A percentile compares a stretch with the other conserved stretches of the same genome.
These are phyloP conservation scores for Adoxophyes honmai DNA, from an alignment of 1,140 invertebrate genomes.

Conservation along the genomic window DNA sequence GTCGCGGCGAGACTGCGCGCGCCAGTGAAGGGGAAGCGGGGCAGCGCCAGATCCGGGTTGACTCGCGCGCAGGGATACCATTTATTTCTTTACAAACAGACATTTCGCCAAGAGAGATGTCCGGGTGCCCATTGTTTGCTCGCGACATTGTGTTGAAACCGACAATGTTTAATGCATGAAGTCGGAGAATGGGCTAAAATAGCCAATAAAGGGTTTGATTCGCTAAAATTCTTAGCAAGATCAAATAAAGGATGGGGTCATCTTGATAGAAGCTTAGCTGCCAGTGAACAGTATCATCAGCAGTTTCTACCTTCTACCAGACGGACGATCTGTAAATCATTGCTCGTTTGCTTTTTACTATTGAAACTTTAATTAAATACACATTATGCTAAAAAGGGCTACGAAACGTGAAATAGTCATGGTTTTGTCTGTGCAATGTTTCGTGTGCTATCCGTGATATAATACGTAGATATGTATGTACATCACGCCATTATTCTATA, in stretches of 20 bases:
- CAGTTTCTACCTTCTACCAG: no score
- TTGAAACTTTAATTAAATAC: no score
- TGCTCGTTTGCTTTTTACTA: no score
- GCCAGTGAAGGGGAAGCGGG: constrained; percentile 72
- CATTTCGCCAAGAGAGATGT: constrained; percentile 11
- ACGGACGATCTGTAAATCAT: no score
- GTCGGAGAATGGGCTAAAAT: neutral
- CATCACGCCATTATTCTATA: no score
- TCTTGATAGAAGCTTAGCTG: no score
- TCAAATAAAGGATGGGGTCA: neutral
- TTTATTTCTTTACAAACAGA: constrained; percentile 16
- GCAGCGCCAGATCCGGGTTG: constrained; percentile 68
- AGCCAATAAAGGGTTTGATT: neutral
- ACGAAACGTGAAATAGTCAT: no score
- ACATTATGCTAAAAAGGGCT: no score
- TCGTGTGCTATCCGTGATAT: no score
- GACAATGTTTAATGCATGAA: constrained; percentile 6
- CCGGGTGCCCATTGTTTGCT: constrained; percentile 14
- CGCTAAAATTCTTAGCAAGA: neutral
- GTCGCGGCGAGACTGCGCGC: constrained; percentile 43
- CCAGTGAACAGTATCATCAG: no score
- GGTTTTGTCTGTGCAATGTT: no score
- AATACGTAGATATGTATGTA: no score
- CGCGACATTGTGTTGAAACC: constrained; percentile 2
- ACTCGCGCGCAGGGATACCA: constrained; percentile 59